phyloP scores from a whole-genome alignment of 2,113 vertebrate species.

The Varanus salvator region DNA sequence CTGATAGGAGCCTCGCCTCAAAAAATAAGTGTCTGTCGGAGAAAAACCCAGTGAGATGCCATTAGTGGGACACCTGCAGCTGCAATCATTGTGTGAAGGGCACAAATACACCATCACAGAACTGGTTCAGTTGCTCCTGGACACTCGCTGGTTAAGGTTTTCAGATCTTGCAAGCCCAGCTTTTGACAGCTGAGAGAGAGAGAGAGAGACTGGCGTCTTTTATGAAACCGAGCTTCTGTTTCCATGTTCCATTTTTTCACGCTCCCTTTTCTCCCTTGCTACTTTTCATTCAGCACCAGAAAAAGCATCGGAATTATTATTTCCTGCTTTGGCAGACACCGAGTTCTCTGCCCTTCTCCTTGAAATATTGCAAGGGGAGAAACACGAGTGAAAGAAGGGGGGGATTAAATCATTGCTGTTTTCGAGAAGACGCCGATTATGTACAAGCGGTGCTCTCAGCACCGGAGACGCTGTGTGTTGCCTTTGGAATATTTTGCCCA shows the following conservation, averaged over 20 bases:
- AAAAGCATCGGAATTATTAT: neutral
- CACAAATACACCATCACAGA: too few relatives aligned
- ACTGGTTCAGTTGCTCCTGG: neutral
- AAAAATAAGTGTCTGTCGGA: neutral
- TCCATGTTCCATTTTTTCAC: neutral
- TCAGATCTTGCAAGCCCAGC: neutral
- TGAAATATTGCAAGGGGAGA: neutral
- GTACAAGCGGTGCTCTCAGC: neutral
- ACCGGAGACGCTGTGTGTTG: neutral
- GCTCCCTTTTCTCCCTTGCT: neutral
- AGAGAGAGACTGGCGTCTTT: neutral
- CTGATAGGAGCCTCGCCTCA: neutral
- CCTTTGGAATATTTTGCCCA: neutral
- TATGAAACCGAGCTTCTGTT: neutral
- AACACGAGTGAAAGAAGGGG: neutral
- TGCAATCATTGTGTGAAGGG: neutral
- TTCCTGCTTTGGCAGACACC: fast-evolving
- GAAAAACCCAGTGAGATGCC: neutral
- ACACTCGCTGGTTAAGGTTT: neutral
- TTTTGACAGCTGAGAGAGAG: neutral
- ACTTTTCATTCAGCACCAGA: slow-evolving; percentile 4
- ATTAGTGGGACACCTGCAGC: neutral
- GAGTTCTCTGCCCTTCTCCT: neutral
- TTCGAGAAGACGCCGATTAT: fast-evolving
- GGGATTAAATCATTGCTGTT: neutral